A percentile compares a stretch with the other conserved stretches of the same genome.
phyloP scores from a whole-genome alignment of 2,797 vertebrate species.

The Amblyraja radiata region DNA sequence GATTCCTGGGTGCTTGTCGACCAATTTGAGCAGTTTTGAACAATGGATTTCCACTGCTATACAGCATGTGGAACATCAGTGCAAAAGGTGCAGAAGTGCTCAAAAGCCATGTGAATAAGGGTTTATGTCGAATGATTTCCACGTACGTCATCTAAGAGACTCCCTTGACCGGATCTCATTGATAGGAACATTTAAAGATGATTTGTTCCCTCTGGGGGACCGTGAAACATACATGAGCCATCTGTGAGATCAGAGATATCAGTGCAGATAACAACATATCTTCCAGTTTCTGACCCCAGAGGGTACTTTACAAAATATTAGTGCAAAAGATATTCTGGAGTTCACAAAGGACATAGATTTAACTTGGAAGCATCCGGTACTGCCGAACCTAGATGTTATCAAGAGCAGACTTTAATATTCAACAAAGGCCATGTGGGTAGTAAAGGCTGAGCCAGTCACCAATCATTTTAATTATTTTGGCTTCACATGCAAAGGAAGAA shows the following conservation, averaged over 20 bases:
- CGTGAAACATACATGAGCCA: background rate
- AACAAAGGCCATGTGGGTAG: background rate
- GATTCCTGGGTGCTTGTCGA: too few relatives aligned
- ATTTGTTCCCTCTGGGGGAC: too few relatives aligned
- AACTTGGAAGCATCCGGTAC: background rate
- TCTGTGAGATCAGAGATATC: background rate
- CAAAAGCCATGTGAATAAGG: background rate
- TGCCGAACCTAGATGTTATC: background rate
- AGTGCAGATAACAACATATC: background rate
- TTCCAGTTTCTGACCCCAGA: background rate
- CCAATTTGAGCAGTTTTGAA: too few relatives aligned
- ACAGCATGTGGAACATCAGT: background rate
- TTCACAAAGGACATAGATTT: background rate
- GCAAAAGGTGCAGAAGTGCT: background rate
- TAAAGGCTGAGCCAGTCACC: background rate
- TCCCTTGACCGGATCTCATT: background rate
- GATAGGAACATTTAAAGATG: too few relatives aligned
- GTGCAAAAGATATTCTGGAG: background rate
- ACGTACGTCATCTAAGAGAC: background rate
- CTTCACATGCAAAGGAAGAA: background rate
- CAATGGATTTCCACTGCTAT: too few relatives aligned
- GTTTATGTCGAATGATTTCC: background rate
- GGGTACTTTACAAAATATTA: background rate
- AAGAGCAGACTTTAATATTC: background rate
- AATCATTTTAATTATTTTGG: background rate